phyloP scores from a whole-genome alignment of 2,797 vertebrate species.

The Galago senegalensis region DNA sequence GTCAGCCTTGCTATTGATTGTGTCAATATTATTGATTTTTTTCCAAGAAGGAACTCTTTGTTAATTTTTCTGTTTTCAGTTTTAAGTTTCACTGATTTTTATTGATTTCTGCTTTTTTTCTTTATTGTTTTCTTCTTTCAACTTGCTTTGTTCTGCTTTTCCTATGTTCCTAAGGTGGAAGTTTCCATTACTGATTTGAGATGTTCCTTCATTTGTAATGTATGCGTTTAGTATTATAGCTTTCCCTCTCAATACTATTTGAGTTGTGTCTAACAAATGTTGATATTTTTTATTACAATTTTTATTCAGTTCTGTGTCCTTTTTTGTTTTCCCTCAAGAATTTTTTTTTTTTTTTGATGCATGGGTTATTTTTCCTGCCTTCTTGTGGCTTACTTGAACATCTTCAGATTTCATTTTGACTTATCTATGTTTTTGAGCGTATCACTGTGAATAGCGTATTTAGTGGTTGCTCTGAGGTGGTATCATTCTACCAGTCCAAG shows the following conservation, averaged over 20 bases:
- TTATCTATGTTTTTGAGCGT: background rate
- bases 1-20: background rate
- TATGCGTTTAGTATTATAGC: background rate
- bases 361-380: background rate
- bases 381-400: background rate
- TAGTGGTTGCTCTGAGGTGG: background rate
- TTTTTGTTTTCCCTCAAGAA: background rate
- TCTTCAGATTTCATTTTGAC: background rate
- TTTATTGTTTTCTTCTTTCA: background rate
- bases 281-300: background rate
- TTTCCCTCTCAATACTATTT: background rate
- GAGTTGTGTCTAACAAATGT: background rate
- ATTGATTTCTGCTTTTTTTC: background rate
- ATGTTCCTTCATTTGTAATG: background rate
- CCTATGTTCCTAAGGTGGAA: background rate
- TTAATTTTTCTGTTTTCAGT: background rate
- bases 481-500: background rate
- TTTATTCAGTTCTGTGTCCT: background rate
- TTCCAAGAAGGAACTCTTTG: background rate
- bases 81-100: background rate
- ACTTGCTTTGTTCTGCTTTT: background rate
- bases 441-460: background rate
- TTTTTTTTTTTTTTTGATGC: background rate
- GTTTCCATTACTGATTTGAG: background rate
- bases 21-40: background rate